Evolutionary conservation across 2,888 invertebrate genomes (phyloP).

Genomic region (Hirudinaria manillensis): DNA sequence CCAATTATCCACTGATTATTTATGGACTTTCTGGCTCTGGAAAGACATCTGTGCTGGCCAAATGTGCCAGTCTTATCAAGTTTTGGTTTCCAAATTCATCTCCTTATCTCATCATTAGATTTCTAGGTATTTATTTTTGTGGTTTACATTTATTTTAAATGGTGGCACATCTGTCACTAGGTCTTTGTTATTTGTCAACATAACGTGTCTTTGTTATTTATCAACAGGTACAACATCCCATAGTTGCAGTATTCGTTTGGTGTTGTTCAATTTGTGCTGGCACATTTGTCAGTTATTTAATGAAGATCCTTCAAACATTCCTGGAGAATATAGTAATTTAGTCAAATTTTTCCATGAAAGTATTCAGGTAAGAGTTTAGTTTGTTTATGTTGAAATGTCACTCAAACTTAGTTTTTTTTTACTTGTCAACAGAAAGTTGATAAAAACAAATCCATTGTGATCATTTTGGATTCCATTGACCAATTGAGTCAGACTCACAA

Average conservation of each 20-base stretch:
- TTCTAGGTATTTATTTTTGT: conserved; percentile 37
- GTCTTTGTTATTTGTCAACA: conserved; percentile 15
- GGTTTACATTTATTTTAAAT: neutral
- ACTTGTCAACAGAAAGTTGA: neutral
- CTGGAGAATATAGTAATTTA: conserved; percentile 38
- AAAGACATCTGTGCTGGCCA: conserved; percentile 43
- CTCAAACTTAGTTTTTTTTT: neutral
- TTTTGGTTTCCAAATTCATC: conserved; percentile 37
- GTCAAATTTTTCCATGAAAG: conserved; percentile 39
- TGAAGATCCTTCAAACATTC: conserved; percentile 35
- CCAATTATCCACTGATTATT: conserved; percentile 38
- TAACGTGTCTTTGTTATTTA: neutral
- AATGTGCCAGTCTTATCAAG: conserved; percentile 38
- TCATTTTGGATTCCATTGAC: conserved; percentile 43
- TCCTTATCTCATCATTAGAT: conserved; percentile 39
- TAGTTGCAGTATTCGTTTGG: conserved; percentile 40
- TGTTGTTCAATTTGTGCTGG: conserved; percentile 40
- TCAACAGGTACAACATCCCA: conserved; percentile 41
- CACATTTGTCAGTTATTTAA: conserved; percentile 38
- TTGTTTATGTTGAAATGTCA: neutral
- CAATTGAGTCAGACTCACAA: conserved; percentile 40
- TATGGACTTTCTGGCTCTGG: conserved; percentile 41
- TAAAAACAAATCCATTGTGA: conserved; percentile 38
- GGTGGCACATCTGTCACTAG: neutral
- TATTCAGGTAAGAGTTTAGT: conserved; percentile 35